These are phyloP conservation scores for Alcedo quadribrachys DNA, from an alignment of 2,797 vertebrate species.

Conservation along the genomic window DNA sequence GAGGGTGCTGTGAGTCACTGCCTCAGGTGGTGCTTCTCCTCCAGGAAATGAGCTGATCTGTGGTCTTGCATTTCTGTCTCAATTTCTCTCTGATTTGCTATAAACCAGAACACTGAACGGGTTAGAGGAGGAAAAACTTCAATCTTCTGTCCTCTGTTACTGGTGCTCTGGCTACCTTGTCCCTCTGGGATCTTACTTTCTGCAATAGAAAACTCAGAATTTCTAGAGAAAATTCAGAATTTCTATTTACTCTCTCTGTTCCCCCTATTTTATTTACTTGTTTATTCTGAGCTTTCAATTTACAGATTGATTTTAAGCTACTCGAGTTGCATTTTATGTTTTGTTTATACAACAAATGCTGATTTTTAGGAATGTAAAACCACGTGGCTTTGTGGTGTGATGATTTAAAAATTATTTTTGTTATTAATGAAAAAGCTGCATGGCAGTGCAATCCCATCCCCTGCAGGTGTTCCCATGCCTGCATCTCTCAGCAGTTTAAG, in stretches of 20 bases:
- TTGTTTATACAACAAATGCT: not conserved
- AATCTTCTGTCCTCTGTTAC: not conserved
- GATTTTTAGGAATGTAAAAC: not conserved
- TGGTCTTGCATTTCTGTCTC: not conserved
- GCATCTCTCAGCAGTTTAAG: not conserved
- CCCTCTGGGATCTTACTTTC: not conserved
- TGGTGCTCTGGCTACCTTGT: not conserved
- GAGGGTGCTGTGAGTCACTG: not conserved
- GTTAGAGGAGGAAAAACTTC: not conserved
- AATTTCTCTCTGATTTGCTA: not conserved
- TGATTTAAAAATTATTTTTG: not conserved
- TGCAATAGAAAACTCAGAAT: not conserved
- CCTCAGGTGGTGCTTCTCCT: not conserved
- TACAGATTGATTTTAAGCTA: not conserved
- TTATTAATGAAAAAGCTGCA: not conserved
- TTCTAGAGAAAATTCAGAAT: not conserved
- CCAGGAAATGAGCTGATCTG: not conserved
- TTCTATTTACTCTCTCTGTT: not conserved
- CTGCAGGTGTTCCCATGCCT: not conserved
- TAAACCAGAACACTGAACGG: not conserved
- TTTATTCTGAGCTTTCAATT: not conserved
- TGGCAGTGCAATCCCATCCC: not conserved
- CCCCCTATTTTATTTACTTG: not conserved
- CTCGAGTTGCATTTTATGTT: not conserved
- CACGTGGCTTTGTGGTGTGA: not conserved